These are phyloP conservation scores for Prionace glauca DNA, from an alignment of 2,797 vertebrate species.

Conservation along the genomic window DNA sequence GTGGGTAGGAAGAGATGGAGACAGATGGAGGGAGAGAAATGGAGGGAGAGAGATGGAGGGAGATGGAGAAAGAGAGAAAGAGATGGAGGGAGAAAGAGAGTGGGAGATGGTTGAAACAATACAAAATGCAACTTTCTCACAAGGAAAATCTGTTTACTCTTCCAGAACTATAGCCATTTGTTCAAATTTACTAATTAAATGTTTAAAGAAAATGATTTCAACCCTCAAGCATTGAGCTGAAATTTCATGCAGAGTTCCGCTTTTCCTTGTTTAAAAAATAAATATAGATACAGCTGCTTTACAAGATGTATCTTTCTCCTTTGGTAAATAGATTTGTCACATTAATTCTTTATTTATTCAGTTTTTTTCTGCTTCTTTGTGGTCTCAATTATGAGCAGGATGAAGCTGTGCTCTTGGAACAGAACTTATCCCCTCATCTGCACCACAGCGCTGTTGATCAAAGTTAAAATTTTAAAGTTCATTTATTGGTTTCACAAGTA, in stretches of 20 bases:
- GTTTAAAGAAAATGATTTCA: background rate
- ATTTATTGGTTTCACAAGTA: too few species aligned
- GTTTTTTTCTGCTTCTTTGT: background rate
- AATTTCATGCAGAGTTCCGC: background rate
- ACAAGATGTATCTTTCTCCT: background rate
- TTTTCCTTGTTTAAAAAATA: background rate
- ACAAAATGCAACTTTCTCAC: background rate
- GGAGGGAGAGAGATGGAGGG: too few species aligned
- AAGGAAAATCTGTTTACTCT: background rate
- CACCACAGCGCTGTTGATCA: background rate
- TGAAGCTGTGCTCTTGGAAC: background rate
- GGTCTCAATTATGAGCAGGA: background rate
- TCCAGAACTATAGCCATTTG: background rate
- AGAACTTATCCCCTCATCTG: background rate
- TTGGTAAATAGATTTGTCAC: background rate
- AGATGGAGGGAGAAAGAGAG: too few species aligned
- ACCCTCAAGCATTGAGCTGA: background rate
- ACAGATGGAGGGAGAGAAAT: too few species aligned
- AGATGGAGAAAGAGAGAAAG: too few species aligned
- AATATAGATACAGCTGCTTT: slow-evolving; percentile 6
- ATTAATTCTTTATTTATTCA: background rate
- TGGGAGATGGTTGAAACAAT: too few species aligned
- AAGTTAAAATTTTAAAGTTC: too few species aligned
- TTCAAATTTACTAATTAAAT: background rate
- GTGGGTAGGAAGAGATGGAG: too few species aligned